Conservation (phyloP, 2,797 vertebrate species). For the Miichthys miiuy region DNA sequence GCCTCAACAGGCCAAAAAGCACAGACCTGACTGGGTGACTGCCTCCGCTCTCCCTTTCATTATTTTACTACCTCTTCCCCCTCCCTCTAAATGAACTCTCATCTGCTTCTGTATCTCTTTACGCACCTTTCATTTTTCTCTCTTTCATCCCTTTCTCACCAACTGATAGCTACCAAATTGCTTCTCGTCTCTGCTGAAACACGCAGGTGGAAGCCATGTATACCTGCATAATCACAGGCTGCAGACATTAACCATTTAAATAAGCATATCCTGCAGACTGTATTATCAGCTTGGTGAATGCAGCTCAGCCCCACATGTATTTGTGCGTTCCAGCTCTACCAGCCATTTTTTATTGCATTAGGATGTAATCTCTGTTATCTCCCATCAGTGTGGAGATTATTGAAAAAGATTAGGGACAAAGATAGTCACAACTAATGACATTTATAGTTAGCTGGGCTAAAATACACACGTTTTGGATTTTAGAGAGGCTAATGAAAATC, state of each 20-base stretch:
- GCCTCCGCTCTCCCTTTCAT: constrained; percentile 23
- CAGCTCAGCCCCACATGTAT: neutral
- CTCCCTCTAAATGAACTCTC: constrained; percentile 20
- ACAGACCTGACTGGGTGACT: constrained; percentile 64
- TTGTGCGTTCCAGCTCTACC: constrained; percentile 37
- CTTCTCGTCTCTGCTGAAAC: constrained; percentile 33
- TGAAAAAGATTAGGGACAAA: constrained; percentile 57
- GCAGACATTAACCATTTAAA: constrained; percentile 38
- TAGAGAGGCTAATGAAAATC: neutral
- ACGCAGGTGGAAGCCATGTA: constrained; percentile 28
- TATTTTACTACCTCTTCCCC: neutral
- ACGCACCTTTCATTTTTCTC: constrained; percentile 23
- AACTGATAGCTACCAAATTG: constrained; percentile 24
- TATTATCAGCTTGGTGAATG: neutral
- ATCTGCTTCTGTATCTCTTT: constrained; percentile 24
- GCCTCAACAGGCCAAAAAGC: constrained; percentile 69
- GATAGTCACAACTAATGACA: constrained; percentile 68
- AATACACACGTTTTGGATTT: constrained; percentile 19
- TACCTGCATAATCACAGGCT: constrained; percentile 44
- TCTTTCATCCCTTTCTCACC: constrained; percentile 14
- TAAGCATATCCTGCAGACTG: constrained; percentile 6
- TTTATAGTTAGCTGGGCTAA: constrained; percentile 48
- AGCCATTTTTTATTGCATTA: constrained; percentile 66
- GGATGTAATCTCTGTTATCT: constrained; percentile 72
- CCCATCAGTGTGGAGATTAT: constrained; percentile 63